phyloP scores from a whole-genome alignment of 2,113 vertebrate genomes.

The Pica pica region DNA sequence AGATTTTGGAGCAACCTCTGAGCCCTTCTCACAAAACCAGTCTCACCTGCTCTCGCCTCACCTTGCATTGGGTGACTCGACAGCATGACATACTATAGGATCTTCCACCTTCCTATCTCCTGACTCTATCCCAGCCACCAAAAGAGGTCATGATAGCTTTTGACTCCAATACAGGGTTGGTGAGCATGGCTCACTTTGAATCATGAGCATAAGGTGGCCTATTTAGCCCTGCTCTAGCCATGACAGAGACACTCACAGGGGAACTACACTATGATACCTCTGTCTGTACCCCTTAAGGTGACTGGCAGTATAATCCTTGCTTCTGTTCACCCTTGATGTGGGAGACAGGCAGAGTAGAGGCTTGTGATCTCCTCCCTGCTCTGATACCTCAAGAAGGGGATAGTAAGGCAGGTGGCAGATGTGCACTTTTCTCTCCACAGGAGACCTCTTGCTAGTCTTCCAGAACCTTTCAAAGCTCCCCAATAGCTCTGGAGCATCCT shows the following conservation, averaged over 20 bases:
- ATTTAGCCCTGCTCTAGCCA: not conserved
- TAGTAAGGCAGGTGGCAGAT: not conserved
- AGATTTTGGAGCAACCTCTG: not conserved
- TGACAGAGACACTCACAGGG: not conserved
- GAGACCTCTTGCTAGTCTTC: not conserved
- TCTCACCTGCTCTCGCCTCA: not conserved
- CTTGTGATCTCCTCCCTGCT: not conserved
- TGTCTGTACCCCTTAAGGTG: not conserved
- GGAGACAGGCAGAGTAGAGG: not conserved
- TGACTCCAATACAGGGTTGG: fast-evolving
- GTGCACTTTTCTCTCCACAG: not conserved
- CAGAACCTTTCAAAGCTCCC: not conserved
- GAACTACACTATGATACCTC: not conserved
- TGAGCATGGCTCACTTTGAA: not conserved
- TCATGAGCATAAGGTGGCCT: not conserved
- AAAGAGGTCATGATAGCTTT: not conserved
- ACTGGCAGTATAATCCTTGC: not conserved
- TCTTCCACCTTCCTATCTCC: not conserved
- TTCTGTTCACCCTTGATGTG: not conserved
- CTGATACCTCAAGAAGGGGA: not conserved
- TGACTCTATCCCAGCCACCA: not conserved
- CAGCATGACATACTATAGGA: not conserved
- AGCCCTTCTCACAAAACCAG: conserved; percentile 3
- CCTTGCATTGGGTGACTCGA: not conserved
- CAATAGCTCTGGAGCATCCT: not conserved